Conservation (phyloP, 2,888 invertebrate genomes). For the Ephialtes manifestator region DNA sequence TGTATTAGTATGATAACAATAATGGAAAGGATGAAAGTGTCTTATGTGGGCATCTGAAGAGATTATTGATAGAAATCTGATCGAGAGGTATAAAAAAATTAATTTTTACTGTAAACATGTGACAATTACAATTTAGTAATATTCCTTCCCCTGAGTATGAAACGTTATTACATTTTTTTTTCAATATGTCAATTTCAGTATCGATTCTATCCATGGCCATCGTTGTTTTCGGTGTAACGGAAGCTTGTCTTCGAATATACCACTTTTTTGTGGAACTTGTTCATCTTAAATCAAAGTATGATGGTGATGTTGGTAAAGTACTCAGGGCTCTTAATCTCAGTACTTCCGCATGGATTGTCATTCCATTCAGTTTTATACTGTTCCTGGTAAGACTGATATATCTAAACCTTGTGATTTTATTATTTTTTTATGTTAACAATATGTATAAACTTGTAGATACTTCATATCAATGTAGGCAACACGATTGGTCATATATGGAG, state of each 20-base stretch:
- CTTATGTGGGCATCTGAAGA: no score
- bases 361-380: constrained; percentile 24
- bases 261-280: constrained; percentile 38
- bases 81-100: no score
- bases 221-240: constrained; percentile 29
- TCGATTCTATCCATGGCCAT: constrained; percentile 34
- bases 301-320: constrained; percentile 25
- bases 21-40: no score
- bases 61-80: no score
- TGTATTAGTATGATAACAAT: no score
- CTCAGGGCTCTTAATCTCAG: constrained; percentile 55
- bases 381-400: constrained; percentile 41
- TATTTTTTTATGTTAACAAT: neutral
- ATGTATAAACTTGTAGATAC: constrained; percentile 33
- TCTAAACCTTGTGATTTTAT: neutral
- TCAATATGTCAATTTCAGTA: no score
- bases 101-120: no score
- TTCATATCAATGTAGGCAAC: constrained; percentile 18
- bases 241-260: constrained; percentile 40
- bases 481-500: constrained; percentile 48
- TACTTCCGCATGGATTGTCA: constrained; percentile 31
- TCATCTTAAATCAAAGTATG: constrained; percentile 39
- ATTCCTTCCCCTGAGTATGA: neutral
- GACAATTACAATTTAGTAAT: neutral
- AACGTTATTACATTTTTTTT: constrained; percentile 1